A percentile compares a stretch with the other conserved stretches of the same genome.
Evolutionary conservation across 2,113 vertebrate species (phyloP).

Genomic region (Gymnocephalus cernua): DNA sequence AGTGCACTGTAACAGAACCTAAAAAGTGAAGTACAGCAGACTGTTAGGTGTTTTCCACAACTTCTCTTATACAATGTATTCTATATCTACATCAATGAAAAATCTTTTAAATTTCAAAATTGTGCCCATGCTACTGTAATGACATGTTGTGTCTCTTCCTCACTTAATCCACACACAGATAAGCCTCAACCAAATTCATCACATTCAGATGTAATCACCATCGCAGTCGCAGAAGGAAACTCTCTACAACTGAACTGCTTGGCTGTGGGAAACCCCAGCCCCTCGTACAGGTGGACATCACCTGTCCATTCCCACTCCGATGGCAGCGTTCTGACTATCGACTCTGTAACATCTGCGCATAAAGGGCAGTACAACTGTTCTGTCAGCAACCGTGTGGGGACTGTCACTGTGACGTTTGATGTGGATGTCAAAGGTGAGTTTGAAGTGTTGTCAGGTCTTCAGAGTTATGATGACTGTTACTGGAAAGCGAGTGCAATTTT

Average conservation of each 20-base stretch:
- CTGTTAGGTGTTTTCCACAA: too few species aligned
- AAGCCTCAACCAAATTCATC: too few species aligned
- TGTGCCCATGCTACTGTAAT: not conserved
- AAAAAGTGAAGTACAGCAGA: too few species aligned
- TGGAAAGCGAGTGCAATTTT: not conserved
- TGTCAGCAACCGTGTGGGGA: not conserved
- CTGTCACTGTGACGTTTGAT: fast-evolving
- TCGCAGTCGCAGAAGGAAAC: not conserved
- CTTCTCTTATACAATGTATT: not conserved
- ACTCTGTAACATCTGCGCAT: not conserved
- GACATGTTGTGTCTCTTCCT: not conserved
- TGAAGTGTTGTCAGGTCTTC: not conserved
- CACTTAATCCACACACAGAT: not conserved
- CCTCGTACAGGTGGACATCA: constrained; percentile 53
- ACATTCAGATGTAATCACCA: too few species aligned
- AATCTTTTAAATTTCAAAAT: not conserved
- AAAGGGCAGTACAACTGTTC: constrained; percentile 45
- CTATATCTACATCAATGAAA: too few species aligned
- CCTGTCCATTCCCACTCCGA: fast-evolving
- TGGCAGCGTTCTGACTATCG: not conserved
- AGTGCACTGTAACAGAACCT: too few species aligned
- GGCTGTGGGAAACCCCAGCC: constrained; percentile 54
- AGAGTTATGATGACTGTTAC: not conserved
- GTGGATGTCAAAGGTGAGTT: constrained; percentile 55
- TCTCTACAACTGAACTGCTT: constrained; percentile 50